Evolutionary conservation across 2,888 invertebrate species (phyloP), one percentile per base, ranked within the genome.

Genomic region (Entomobrya multifasciata): DNA sequence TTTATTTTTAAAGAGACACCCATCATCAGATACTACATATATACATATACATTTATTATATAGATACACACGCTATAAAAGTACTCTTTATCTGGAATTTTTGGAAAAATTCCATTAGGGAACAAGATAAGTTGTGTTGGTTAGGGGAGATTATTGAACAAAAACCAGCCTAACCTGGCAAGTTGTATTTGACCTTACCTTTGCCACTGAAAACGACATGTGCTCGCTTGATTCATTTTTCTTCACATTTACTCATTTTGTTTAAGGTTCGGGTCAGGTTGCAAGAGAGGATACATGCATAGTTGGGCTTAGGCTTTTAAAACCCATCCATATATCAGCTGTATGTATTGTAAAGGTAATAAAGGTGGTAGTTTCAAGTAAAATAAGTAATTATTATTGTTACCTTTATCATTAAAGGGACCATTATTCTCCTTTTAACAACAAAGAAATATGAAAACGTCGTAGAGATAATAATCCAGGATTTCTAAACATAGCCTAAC

Each of bases 391-490:
- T 74, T 74, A 74, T 74, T 74, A 74, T 74, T 74, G 55, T 36
- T 74, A 55, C 55, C 74, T 74, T 74, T 55, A 74, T 74, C 74
- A 55, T 74, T 74, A 74, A n/a, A 74, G 36, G 74, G 74, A 55
- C 74, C 74, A 74, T 74, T 74, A 74, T 74, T 72, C 72, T 49
- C 11, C 22, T n/a, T n/a, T n/a, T n/a, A 49, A 30, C 52, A 74
- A 74, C 55, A 74, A 52, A 30, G 20, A 30, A 74, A 20, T 55
- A 74, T 74, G 55, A 36, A 74, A 74, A 74, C 55, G n/a, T 52
- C 11, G 52, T 74, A 52, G 10, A 74, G 17, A n/a, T n/a, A n/a
- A n/a, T n/a, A n/a, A n/a, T n/a, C n/a, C n/a, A n/a, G n/a, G n/a
- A n/a, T n/a, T n/a, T n/a, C n/a, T n/a, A n/a, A n/a, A n/a, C n/a